phyloP scores from a whole-genome alignment of 2,888 invertebrate genomes.

The Melinopterus prodromus region DNA sequence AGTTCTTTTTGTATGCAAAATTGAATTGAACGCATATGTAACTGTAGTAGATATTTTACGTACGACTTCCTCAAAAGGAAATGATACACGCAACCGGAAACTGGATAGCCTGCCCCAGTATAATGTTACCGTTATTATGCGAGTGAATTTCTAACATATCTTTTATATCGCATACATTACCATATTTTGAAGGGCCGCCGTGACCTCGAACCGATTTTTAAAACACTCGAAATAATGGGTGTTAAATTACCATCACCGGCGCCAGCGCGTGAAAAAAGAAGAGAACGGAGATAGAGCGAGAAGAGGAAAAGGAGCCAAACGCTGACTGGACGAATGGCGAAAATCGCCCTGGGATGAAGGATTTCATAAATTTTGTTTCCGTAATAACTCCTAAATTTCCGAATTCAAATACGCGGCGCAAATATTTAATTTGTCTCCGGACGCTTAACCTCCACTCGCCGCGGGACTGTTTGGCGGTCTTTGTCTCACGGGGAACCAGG shows the following conservation, averaged over 20 bases:
- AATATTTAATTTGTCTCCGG: slow-evolving; percentile 38
- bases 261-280: too few relatives aligned
- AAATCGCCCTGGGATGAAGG: slow-evolving; percentile 8
- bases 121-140: slow-evolving; percentile 28
- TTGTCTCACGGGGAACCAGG: too few relatives aligned
- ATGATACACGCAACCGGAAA: neutral
- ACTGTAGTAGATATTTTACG: neutral
- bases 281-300: too few relatives aligned
- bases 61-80: neutral
- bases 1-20: too few relatives aligned
- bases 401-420: slow-evolving; percentile 39
- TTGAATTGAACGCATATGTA: neutral
- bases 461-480: slow-evolving; percentile 13
- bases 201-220: neutral
- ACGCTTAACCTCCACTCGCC: slow-evolving; percentile 22
- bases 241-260: too few relatives aligned
- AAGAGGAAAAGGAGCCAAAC: too few relatives aligned
- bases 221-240: neutral
- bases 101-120: slow-evolving; percentile 15
- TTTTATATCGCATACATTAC: slow-evolving; percentile 24
- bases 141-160: slow-evolving; percentile 23
- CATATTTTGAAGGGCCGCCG: neutral
- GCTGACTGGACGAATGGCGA: too few relatives aligned
- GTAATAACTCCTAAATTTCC: slow-evolving; percentile 31
- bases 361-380: slow-evolving; percentile 6